Evolutionary conservation across 2,113 vertebrate genomes (phyloP).

Genomic region (Neogobius melanostomus): DNA sequence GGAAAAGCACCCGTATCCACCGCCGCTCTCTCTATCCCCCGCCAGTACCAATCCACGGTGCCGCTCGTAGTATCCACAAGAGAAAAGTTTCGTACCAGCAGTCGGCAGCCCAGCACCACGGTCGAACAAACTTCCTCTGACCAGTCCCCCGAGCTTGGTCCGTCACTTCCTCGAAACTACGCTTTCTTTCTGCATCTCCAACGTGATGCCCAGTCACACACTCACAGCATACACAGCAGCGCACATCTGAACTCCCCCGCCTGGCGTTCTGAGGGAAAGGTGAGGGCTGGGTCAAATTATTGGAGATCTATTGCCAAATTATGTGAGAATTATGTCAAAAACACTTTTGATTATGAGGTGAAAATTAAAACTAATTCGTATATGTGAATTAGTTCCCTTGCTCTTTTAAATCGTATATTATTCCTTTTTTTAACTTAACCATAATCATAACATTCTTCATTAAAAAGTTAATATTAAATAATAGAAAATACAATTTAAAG

Average conservation of each 20-base stretch:
- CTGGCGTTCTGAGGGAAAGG: constrained; percentile 38
- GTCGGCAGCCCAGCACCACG: constrained; percentile 42
- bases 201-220: constrained; percentile 32
- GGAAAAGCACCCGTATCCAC: constrained; percentile 41
- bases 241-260: constrained; percentile 11
- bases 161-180: constrained; percentile 80
- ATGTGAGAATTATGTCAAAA: background rate
- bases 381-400: background rate
- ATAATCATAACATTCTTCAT: background rate
- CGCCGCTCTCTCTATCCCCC: constrained; percentile 28
- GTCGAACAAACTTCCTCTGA: constrained; percentile 79
- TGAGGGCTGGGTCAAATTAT: background rate
- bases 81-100: constrained; percentile 73
- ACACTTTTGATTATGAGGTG: background rate
- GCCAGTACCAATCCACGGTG: constrained; percentile 53
- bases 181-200: constrained; percentile 59
- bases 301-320: background rate
- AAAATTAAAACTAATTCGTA: background rate
- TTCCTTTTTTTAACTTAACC: background rate
- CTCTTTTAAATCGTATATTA: background rate
- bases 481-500: background rate
- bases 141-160: constrained; percentile 59
- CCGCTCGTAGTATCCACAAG: constrained; percentile 44
- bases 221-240: background rate
- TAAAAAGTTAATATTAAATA: background rate